A percentile compares a stretch with the other conserved stretches of the same genome.
phyloP scores from a whole-genome alignment of 2,888 invertebrate genomes.

The Dyspetes luteomarginatus region DNA sequence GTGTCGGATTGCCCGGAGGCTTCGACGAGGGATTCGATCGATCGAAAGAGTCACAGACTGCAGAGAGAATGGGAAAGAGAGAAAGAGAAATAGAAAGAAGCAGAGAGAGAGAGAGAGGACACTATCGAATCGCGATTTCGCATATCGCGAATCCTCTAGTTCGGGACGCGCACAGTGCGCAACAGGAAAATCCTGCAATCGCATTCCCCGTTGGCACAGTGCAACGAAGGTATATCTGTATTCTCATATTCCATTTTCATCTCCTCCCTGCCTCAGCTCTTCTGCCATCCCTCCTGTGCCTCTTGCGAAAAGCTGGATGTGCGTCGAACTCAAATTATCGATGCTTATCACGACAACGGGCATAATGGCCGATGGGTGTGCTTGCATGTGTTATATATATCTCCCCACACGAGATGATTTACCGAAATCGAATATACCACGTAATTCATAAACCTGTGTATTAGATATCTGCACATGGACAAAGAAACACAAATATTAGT shows the following conservation, averaged over 20 bases:
- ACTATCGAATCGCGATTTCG: conserved; percentile 67
- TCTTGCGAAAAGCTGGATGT: conserved; percentile 61
- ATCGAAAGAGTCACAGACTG: conserved; percentile 51
- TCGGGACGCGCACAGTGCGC: conserved; percentile 69
- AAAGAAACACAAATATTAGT: background rate
- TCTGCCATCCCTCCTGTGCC: conserved; percentile 6
- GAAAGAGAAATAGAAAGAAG: background rate
- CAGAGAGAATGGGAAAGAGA: conserved; percentile 4
- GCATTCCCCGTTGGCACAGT: conserved; percentile 68
- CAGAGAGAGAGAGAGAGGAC: conserved; percentile 11
- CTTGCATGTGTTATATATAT: conserved; percentile 47
- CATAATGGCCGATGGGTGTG: conserved; percentile 69
- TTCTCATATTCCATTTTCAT: conserved; percentile 68
- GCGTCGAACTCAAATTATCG: conserved; percentile 69
- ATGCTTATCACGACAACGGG: conserved; percentile 70
- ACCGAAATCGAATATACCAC: conserved; percentile 66
- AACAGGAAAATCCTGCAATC: conserved; percentile 81
- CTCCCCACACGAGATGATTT: conserved; percentile 60
- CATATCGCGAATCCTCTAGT: conserved; percentile 75
- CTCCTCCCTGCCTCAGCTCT: conserved; percentile 32
- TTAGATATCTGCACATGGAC: background rate
- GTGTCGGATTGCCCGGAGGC: conserved; percentile 58
- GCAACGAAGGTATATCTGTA: conserved; percentile 20
- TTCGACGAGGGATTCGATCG: conserved; percentile 57
- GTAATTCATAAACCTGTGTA: conserved; percentile 38